These are phyloP conservation scores for Brachyhypopomus gauderio DNA, from an alignment of 2,113 vertebrate genomes.

Conservation along the genomic window DNA sequence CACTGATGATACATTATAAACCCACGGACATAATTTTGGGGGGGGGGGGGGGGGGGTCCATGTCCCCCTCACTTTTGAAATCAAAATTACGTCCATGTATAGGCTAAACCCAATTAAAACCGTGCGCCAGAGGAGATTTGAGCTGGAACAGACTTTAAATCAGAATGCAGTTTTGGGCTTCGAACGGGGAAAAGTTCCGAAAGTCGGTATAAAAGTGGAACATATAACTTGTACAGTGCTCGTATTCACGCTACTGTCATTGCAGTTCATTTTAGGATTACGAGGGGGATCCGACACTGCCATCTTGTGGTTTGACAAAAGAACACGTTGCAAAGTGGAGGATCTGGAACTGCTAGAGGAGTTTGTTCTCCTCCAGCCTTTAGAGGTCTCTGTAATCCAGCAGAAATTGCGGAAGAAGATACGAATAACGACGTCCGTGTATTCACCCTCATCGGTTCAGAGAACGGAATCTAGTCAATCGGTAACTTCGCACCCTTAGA, in stretches of 20 bases:
- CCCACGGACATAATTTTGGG: no score
- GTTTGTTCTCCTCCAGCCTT: constrained; percentile 33
- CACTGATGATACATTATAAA: constrained; percentile 1
- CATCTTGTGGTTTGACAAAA: constrained; percentile 37
- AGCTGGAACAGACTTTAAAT: no score
- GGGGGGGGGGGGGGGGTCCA: no score
- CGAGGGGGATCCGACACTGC: neutral
- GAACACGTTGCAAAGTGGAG: no score
- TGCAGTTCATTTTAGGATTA: neutral
- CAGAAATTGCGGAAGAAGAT: constrained; percentile 28
- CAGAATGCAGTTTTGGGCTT: neutral
- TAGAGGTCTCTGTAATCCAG: constrained; percentile 23
- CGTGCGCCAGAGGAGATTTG: neutral
- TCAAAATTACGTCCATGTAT: neutral
- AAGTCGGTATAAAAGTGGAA: no score
- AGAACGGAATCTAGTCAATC: neutral
- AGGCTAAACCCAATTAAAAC: no score
- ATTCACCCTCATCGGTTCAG: neutral
- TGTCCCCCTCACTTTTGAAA: neutral
- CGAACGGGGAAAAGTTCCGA: neutral
- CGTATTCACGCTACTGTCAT: no score
- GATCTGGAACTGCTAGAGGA: neutral
- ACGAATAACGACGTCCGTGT: neutral
- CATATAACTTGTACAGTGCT: no score
- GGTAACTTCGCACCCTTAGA: neutral